These are phyloP conservation scores for Protula sp. DNA, from an alignment of 2,888 invertebrate genomes.

Conservation along the genomic window DNA sequence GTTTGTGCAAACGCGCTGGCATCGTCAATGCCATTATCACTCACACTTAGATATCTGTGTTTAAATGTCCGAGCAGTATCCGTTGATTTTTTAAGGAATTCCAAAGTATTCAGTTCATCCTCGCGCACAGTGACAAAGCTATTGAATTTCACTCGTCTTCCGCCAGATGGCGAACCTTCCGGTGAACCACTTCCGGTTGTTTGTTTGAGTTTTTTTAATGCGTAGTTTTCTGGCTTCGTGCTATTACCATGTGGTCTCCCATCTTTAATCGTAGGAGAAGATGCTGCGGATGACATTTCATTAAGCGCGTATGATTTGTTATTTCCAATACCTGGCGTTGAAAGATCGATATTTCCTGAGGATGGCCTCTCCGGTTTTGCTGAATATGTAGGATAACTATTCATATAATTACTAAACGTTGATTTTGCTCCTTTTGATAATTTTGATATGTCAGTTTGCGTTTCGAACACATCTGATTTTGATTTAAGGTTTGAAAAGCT, in stretches of 20 bases:
- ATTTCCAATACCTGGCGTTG: not conserved
- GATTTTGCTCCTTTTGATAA: not conserved
- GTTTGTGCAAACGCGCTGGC: too few relatives aligned
- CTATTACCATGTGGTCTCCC: not conserved
- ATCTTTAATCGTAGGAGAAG: not conserved
- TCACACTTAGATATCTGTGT: not conserved
- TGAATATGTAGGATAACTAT: too few relatives aligned
- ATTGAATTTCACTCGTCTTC: not conserved
- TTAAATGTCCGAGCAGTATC: not conserved
- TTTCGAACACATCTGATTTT: not conserved
- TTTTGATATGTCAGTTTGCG: not conserved
- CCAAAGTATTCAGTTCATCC: not conserved
- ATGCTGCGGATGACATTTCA: not conserved
- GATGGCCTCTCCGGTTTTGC: not conserved
- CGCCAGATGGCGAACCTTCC: not conserved
- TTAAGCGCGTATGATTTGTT: not conserved
- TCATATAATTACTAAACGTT: too few relatives aligned
- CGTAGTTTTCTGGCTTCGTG: not conserved
- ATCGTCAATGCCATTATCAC: too few relatives aligned
- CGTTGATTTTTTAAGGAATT: not conserved
- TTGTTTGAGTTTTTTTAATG: not conserved
- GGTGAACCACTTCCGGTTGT: too few relatives aligned
- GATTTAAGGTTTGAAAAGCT: not conserved
- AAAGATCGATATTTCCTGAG: not conserved
- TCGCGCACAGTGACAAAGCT: not conserved